Evolutionary conservation across 1,140 invertebrate species (phyloP), one percentile per base, ranked within the genome.

Genomic region (Steinernema khuongi): DNA sequence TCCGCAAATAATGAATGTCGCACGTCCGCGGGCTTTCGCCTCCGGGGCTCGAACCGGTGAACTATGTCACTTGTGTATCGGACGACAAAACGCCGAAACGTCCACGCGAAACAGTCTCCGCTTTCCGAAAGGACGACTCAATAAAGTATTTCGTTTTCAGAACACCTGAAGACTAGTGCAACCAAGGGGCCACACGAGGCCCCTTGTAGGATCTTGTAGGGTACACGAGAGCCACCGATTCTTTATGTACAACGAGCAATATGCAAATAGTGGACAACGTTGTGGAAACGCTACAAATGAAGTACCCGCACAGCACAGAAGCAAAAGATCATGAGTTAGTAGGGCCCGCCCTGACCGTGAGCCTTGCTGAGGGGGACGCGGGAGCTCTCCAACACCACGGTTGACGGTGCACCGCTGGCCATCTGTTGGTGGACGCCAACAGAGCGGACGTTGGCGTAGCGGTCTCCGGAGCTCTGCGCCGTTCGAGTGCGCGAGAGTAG

Each of bases 1-100:
- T 4, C 31, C 68, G 33, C 41, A 30, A 72, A 72, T 72, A 66
- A 72, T 26, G 33, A 50, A 32, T 72, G 50, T 60, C 72, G 33
- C 66, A 31, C 50, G 41, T 50, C 11, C n/a, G 26, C 28, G 31
- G 1, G 36, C 60, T 43, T 68, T 68, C 72, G 66, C 67, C 68
- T 68, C 68, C 66, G 43, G 50, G 72, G 41, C 67, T 73, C 60
- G 28, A 1, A 66, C 66, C 36, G 36, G 36, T 41, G 36, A 41
- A 11, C n/a, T 41, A 41, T 41, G 36, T 41, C 36, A n/a, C n/a
- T 41, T 41, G 7, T n/a, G n/a, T n/a, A 41, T 41, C n/a, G 7
- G 36, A n/a, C 36, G 7, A 41, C n/a, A n/a, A 41, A 41, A 60
- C 19, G 50, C 50, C 50, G 50, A 60, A 60, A 60, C 50, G 4